Percentiles rank a stretch among this genome's conserved stretches.
Evolutionary conservation across 2,797 vertebrate species (phyloP).

Genomic region (Macropus fuliginosus): DNA sequence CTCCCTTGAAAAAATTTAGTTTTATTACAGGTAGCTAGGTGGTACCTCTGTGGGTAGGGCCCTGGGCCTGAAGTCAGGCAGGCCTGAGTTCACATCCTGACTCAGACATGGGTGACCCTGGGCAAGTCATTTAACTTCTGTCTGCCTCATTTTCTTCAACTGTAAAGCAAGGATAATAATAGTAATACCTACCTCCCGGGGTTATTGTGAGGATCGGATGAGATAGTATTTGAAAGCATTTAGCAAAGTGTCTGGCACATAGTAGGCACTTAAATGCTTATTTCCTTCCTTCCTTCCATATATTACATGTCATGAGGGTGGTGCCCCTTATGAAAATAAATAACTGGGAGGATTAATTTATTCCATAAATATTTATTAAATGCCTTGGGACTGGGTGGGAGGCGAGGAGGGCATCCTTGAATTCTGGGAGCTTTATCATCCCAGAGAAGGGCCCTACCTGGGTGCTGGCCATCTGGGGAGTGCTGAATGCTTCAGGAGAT

Average conservation of each 20-base stretch:
- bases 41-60: neutral
- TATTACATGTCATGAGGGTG: neutral
- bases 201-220: neutral
- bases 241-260: neutral
- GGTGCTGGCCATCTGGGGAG: neutral
- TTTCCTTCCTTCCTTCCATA: too few species aligned
- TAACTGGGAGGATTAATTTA: neutral
- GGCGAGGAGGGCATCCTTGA: neutral
- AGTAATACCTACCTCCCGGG: neutral
- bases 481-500: constrained; percentile 55
- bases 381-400: neutral
- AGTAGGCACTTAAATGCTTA: neutral
- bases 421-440: accelerated
- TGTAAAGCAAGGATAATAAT: neutral
- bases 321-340: neutral
- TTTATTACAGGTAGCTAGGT: neutral
- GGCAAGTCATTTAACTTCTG: neutral
- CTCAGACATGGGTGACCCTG: neutral
- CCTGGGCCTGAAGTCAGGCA: neutral
- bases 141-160: neutral
- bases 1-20: neutral
- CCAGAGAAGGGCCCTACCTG: neutral
- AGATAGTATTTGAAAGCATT: neutral
- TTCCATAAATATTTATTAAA: neutral
- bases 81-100: neutral